Percentiles rank a stretch among this genome's conserved stretches.
Evolutionary conservation across 2,888 invertebrate genomes (phyloP).

Genomic region (Mylabris sibirica): DNA sequence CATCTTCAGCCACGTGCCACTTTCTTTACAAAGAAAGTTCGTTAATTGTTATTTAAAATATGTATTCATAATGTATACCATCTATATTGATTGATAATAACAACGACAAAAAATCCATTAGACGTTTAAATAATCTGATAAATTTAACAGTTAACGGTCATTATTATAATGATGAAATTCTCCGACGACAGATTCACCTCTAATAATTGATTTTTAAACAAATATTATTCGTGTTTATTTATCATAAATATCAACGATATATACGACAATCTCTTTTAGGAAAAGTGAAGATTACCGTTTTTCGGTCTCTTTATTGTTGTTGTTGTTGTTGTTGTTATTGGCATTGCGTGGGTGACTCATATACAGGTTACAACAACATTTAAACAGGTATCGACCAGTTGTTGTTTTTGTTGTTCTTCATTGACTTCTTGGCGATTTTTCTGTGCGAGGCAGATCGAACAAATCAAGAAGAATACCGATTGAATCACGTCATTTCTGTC

Average conservation of each 20-base stretch:
- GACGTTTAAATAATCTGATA: neutral
- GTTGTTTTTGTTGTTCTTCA: neutral
- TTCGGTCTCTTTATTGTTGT: constrained; percentile 2
- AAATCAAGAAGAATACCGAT: constrained; percentile 10
- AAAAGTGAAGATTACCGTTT: constrained; percentile 2
- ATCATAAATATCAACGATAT: neutral
- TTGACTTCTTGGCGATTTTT: neutral
- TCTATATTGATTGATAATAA: neutral
- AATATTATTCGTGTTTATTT: neutral
- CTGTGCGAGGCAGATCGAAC: neutral
- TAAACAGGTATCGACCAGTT: constrained; percentile 25
- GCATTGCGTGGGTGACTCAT: constrained; percentile 10
- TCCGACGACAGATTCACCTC: neutral
- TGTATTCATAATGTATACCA: neutral
- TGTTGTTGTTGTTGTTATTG: neutral
- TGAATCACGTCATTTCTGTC: constrained; percentile 7
- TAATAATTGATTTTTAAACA: neutral
- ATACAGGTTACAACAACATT: constrained; percentile 19
- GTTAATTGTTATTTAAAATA: neutral
- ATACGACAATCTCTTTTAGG: neutral
- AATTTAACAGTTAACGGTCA: neutral
- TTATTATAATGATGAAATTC: neutral
- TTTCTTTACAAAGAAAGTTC: constrained; percentile 4
- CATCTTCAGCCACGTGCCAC: neutral
- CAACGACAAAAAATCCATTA: neutral